Base-by-base conservation (phyloP, 2,113 vertebrate species). In the Lophochroa leadbeateri region DNA sequence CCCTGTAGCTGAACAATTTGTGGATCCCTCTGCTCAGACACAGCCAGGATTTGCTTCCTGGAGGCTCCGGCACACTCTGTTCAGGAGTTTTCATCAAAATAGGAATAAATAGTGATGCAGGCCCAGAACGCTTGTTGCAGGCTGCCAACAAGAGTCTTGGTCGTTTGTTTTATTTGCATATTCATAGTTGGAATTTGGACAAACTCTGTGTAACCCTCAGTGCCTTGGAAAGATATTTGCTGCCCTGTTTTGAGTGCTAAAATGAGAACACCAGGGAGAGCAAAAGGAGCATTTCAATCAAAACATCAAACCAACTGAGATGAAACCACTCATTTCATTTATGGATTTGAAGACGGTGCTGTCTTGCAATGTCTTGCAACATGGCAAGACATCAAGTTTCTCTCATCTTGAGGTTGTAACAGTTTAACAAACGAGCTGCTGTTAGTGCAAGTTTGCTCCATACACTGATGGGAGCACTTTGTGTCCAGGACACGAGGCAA, bases 391-490 rank as follows among this genome's bases (percentile, higher is more conserved):
- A 31, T 74, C 69, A 44, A 65, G 49, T 19, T 68, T 72, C 71
- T n/a, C 41, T 71, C n/a, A 9, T 49, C 63, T 76, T 43, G 13
- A 20, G 65, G 28, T 55, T 27, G 31, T 1, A 86, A n/a, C 14
- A 44, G 57, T 44, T n/a, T 65, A 64, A 84, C 44, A 60, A 46
- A 55, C 8, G 3, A 50, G 25, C 33, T 2, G 7, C 12, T 2
- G 0, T 58, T 24, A 49, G 31, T 1, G 5, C 0, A 4, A 61
- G 53, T 57, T 81, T 13, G 52, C 29, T 39, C 44, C 15, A 1
- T 18, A 15, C 68, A 39, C 9, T 3, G 47, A 64, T 9, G 37
- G 50, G 25, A 33, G 52, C 75, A 63, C 49, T 81, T 57, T 0
- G 1, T 19, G 50, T 35, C 60, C 5, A 53, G 2, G 46, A 65